Evolutionary conservation across 2,888 invertebrate species (phyloP).

Genomic region (Elaeidobius kamerunicus): DNA sequence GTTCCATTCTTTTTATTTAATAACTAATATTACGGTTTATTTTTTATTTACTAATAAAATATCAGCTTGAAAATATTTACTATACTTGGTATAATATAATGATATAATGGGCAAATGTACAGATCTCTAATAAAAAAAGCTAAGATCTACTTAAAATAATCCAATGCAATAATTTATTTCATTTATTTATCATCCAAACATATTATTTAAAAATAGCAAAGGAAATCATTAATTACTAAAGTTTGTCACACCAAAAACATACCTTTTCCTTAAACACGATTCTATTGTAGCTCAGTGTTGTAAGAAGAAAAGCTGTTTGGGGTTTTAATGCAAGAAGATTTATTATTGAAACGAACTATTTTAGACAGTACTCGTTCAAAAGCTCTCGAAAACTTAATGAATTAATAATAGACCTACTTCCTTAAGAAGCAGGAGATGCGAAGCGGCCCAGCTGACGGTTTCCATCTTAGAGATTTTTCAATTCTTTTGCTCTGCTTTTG

Average conservation of each 20-base stretch:
- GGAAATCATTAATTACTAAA: slow-evolving; percentile 4
- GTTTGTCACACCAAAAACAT: background rate
- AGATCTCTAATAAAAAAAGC: too few relatives aligned
- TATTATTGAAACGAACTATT: slow-evolving; percentile 31
- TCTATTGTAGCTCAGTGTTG: slow-evolving; percentile 17
- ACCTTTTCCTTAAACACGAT: slow-evolving; percentile 13
- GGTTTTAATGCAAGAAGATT: slow-evolving; percentile 27
- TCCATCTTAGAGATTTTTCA: slow-evolving; percentile 18
- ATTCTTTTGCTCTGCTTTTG: slow-evolving; percentile 16
- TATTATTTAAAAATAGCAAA: too few relatives aligned
- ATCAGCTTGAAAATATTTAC: too few relatives aligned
- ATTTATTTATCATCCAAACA: too few relatives aligned
- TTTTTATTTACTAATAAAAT: too few relatives aligned
- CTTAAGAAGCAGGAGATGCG: slow-evolving; percentile 26
- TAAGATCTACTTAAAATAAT: too few relatives aligned
- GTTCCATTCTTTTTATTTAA: too few relatives aligned
- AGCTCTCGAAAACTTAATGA: slow-evolving; percentile 31
- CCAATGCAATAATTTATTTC: too few relatives aligned
- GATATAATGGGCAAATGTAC: too few relatives aligned
- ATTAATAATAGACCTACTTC: slow-evolving; percentile 31
- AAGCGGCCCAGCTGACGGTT: slow-evolving; percentile 26
- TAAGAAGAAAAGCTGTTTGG: slow-evolving; percentile 22
- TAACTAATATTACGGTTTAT: too few relatives aligned
- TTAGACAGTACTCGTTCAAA: slow-evolving; percentile 26
- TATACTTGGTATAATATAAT: too few relatives aligned